Conservation (phyloP, 2,797 vertebrate species). For the Orientallactaga sibirica region DNA sequence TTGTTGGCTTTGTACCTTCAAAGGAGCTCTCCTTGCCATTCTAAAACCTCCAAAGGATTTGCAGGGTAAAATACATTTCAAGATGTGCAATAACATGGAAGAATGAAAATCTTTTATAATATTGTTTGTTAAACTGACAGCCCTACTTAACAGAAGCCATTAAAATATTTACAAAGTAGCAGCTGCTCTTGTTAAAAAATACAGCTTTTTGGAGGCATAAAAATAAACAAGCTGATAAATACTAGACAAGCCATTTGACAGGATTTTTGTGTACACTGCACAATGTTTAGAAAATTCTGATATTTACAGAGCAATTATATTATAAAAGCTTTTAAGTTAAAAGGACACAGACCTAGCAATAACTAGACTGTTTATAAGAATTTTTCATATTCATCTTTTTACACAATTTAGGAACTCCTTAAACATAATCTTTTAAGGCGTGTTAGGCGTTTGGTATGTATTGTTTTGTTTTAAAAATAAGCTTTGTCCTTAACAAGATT, state of each 20-base stretch:
- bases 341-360: constrained; percentile 60
- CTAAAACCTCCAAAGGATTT: constrained; percentile 79
- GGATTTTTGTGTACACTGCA: constrained; percentile 81
- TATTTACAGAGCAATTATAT: constrained; percentile 80
- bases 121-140: constrained; percentile 85
- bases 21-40: constrained; percentile 71
- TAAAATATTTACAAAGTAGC: constrained; percentile 88
- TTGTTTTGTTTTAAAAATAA: constrained; percentile 21
- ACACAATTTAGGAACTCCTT: constrained; percentile 61
- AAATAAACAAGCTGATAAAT: constrained; percentile 88
- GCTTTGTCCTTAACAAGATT: constrained; percentile 61
- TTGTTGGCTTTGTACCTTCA: constrained; percentile 74
- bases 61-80: constrained; percentile 82
- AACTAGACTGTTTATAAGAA: constrained; percentile 64
- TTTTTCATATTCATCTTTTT: constrained; percentile 70
- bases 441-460: constrained; percentile 34
- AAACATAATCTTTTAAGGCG: constrained; percentile 69
- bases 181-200: constrained; percentile 84
- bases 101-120: constrained; percentile 84
- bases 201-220: constrained; percentile 82
- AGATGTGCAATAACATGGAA: constrained; percentile 76
- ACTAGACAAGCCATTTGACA: constrained; percentile 86
- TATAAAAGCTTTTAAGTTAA: constrained; percentile 73
- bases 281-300: constrained; percentile 74
- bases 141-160: constrained; percentile 86